Base-by-base conservation (phyloP, 2,797 vertebrate species). In the Peromyscus nudipes region DNA sequence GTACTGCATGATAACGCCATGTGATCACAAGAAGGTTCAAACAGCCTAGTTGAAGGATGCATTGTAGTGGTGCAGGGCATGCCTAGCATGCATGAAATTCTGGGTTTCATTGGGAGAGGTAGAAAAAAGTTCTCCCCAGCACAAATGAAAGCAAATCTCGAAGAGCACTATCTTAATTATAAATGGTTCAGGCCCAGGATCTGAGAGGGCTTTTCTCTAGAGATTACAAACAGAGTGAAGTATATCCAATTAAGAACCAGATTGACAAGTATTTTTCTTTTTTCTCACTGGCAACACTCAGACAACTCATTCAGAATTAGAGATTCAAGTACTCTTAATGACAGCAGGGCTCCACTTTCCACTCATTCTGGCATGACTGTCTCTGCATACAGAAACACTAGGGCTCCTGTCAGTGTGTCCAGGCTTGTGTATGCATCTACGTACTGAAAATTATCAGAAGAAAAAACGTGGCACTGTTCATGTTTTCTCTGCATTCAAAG, bases 201-300 rank as follows among this genome's bases (percentile, higher is more conserved):
- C 96, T 76, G 76, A 96, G 87, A 96, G 86, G 60, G 29, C 31
- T 94, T 97, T 95, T 40, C 93, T 84, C 67, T 46, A 77, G 95
- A 96, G 96, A 96, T 95, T 92, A 91, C 73, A 91, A 96, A 96
- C 14, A 91, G 69, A 97, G 79, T 96, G 88, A 96, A 97, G 92
- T 89, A 55, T 64, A 88, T 95, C 82, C 89, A 98, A 95, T 96
- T 97, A 97, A 96, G 37, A 76, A 34, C 11, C 40, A 97, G 86
- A 95, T 10, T 96, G 96, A 96, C 94, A 96, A 83, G 71, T 96
- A 40, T 86, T 90, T 91, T 92, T 67, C 89, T 92, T 89, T 87
- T 12, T 76, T 67, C 84, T 96, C 89, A 85, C 69, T 88, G 91
- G 87, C 67, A 92, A 60, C 67, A n/a, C 40, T 96, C 71, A 88